A percentile compares a stretch with the other conserved stretches of the same genome.
Conservation (phyloP, 1,140 invertebrate genomes). For the Drosophila pandora region DNA sequence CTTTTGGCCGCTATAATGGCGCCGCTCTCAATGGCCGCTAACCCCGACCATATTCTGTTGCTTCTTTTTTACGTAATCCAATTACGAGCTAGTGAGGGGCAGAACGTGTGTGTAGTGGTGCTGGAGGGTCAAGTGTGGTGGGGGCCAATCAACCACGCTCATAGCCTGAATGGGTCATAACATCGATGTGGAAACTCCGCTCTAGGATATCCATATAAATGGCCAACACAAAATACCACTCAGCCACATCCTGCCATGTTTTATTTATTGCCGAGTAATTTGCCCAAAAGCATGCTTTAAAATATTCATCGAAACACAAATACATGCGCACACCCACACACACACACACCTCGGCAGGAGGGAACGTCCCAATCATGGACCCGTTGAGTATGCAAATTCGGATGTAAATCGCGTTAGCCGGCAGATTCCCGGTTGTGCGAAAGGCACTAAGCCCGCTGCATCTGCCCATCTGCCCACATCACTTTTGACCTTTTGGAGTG, state of each 20-base stretch:
- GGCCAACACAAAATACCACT: slow-evolving; percentile 14
- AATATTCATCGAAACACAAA: slow-evolving; percentile 60
- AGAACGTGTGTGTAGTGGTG: not conserved
- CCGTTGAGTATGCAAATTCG: slow-evolving; percentile 49
- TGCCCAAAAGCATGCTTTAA: slow-evolving; percentile 72
- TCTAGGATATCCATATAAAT: slow-evolving; percentile 53
- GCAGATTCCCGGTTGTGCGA: slow-evolving; percentile 9
- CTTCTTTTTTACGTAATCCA: slow-evolving; percentile 65
- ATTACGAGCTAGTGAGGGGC: slow-evolving; percentile 30
- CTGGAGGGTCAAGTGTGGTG: not conserved
- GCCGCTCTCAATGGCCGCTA: slow-evolving; percentile 23
- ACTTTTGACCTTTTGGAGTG: slow-evolving; percentile 44
- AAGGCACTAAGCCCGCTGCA: slow-evolving; percentile 10
- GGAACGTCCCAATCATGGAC: slow-evolving; percentile 18
- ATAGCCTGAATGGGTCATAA: not conserved
- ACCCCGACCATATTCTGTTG: slow-evolving; percentile 14
- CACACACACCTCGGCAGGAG: not conserved
- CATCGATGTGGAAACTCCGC: slow-evolving; percentile 13
- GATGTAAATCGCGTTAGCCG: slow-evolving; percentile 43
- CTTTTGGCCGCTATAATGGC: slow-evolving; percentile 23
- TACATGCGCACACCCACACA: not conserved
- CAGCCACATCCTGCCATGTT: slow-evolving; percentile 21
- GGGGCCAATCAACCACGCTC: not conserved
- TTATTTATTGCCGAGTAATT: slow-evolving; percentile 71
- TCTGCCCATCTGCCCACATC: not conserved